These are phyloP conservation scores for Drosophila prosaltans DNA, from an alignment of 1,140 invertebrate species.

Conservation along the genomic window DNA sequence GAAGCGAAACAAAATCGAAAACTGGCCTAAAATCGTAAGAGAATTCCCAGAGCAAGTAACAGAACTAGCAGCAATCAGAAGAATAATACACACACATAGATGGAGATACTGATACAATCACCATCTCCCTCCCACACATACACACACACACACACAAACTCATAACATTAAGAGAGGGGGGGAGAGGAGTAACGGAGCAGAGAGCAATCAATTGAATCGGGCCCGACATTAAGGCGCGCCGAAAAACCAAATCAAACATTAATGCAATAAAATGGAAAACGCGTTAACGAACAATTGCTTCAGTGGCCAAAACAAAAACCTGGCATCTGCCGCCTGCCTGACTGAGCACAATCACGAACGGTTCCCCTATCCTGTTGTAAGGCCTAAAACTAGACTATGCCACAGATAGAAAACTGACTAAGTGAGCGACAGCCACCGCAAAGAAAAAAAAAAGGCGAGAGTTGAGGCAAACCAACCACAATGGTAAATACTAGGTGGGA, in stretches of 20 bases:
- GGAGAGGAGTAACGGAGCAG: not conserved
- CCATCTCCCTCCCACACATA: slow-evolving; percentile 1
- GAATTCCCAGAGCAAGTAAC: slow-evolving; percentile 35
- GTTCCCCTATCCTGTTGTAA: slow-evolving; percentile 28
- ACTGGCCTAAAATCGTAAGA: slow-evolving; percentile 19
- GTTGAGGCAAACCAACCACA: slow-evolving; percentile 36
- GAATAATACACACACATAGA: slow-evolving; percentile 21
- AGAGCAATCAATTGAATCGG: slow-evolving; percentile 66
- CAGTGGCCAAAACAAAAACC: slow-evolving; percentile 50
- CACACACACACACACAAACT: slow-evolving; percentile 1
- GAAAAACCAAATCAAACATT: slow-evolving; percentile 74
- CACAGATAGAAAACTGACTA: slow-evolving; percentile 57
- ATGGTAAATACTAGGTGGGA: slow-evolving; percentile 33
- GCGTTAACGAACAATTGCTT: slow-evolving; percentile 72
- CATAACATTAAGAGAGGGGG: too few species aligned
- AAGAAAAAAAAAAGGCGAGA: slow-evolving; percentile 14
- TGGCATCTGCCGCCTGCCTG: slow-evolving; percentile 33
- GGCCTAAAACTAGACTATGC: slow-evolving; percentile 67
- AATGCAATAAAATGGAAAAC: slow-evolving; percentile 77
- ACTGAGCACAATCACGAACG: slow-evolving; percentile 45
- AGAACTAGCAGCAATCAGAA: slow-evolving; percentile 39
- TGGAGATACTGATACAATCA: slow-evolving; percentile 30
- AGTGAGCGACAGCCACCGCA: slow-evolving; percentile 67
- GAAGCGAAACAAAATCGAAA: slow-evolving; percentile 49
- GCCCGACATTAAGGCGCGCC: slow-evolving; percentile 49